phyloP scores from a whole-genome alignment of 1,140 invertebrate species.

The fruit fly (Drosophila melanogaster) region DNA sequence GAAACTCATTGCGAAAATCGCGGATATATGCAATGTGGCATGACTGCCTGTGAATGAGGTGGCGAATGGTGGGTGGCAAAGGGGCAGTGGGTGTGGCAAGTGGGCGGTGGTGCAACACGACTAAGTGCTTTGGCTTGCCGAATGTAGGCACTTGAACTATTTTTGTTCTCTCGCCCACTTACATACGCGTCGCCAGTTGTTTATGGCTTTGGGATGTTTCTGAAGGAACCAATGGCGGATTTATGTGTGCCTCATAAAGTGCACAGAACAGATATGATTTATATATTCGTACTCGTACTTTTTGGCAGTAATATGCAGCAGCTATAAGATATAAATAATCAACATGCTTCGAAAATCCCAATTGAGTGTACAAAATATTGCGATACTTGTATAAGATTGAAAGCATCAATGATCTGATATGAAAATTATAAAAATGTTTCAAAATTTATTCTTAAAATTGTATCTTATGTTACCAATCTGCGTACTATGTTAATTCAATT shows the following conservation, averaged over 20 bases:
- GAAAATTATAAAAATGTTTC: background rate
- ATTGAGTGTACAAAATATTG: no score
- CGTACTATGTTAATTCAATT: no score
- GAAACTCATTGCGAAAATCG: slow-evolving; percentile 74
- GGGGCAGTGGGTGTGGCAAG: background rate
- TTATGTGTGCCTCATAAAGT: background rate
- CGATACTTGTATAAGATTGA: no score
- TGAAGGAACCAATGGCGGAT: slow-evolving; percentile 8
- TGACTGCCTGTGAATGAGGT: slow-evolving; percentile 9
- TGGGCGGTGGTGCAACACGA: slow-evolving; percentile 15
- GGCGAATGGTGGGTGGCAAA: background rate
- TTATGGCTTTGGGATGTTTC: slow-evolving; percentile 28
- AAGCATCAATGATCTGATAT: no score
- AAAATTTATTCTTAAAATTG: background rate
- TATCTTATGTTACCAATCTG: no score
- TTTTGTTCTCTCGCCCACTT: slow-evolving; percentile 45
- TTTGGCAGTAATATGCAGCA: no score
- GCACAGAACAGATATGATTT: background rate
- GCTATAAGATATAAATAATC: background rate
- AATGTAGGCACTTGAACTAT: slow-evolving; percentile 62
- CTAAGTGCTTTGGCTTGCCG: slow-evolving; percentile 51
- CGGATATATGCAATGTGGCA: slow-evolving; percentile 42
- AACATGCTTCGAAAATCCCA: background rate
- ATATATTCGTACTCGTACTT: no score
- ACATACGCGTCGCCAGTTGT: slow-evolving; percentile 30